phyloP scores from a whole-genome alignment of 2,888 invertebrate species.

The Chaetoderma sp. region DNA sequence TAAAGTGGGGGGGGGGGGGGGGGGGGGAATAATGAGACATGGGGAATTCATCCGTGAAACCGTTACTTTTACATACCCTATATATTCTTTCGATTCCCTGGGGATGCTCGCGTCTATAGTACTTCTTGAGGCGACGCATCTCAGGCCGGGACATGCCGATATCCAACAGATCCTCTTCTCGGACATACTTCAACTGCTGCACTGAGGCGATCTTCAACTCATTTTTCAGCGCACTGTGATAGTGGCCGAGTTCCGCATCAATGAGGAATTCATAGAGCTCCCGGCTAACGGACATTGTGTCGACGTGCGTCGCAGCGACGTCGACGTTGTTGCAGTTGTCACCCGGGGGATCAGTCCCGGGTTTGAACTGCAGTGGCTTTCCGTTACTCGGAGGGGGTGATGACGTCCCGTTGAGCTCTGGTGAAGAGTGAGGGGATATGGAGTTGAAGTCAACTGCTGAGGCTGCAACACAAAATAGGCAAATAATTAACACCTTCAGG shows the following conservation, averaged over 20 bases:
- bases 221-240: constrained; percentile 82
- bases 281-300: constrained; percentile 48
- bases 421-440: no score
- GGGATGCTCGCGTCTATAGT: constrained; percentile 92
- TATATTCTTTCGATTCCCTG: constrained; percentile 76
- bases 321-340: no score
- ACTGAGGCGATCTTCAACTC: constrained; percentile 79
- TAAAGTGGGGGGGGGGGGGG: no score
- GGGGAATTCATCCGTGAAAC: no score
- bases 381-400: no score
- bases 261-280: constrained; percentile 84
- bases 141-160: constrained; percentile 96
- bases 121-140: constrained; percentile 92
- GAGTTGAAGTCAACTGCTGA: no score
- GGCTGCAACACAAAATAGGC: no score
- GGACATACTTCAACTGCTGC: constrained; percentile 85
- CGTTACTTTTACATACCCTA: constrained; percentile 1
- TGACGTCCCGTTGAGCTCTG: no score
- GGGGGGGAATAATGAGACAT: no score
- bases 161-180: constrained; percentile 89
- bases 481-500: no score
- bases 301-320: neutral
- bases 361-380: no score
- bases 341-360: no score
- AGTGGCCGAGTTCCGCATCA: constrained; percentile 94